Base-by-base conservation (phyloP, 2,797 vertebrate genomes). In the Pipistrellus pipistrellus region DNA sequence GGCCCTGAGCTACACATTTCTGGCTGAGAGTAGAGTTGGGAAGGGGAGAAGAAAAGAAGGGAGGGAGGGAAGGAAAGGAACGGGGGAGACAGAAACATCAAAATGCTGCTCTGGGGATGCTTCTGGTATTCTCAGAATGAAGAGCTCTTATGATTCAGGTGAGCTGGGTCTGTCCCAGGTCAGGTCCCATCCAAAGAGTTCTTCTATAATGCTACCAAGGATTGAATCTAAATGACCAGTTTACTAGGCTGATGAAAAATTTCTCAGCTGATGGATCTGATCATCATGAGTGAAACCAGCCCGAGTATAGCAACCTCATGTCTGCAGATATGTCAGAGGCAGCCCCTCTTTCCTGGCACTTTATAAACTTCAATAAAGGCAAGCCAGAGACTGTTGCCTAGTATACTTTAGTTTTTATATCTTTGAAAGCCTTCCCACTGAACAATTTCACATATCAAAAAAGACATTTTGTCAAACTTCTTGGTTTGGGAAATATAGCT, bases 401-500 rank as follows among this genome's bases (percentile, higher is more conserved):
- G 8, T 44, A 32, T 8, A 21, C 71, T 18, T 85, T 20, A 32
- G 20, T 57, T 86, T 64, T 72, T 62, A 11, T 41, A 13, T 66
- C 66, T 71, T 41, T 17, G 78, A 76, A 88, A 59, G 59, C 35
- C 38, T 73, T 88, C 59, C 53, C 17, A 66, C 21, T 91, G 64
- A 83, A 64, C 17, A 83, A 2, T 1, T 68, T 78, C 76, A 78
- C 69, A 86, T 86, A 83, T 64, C 71, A 57, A 78, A 82, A 69
- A 75, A 72, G 73, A 62, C 35, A 53, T 32, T 88, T 12, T 64
- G 35, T 76, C 35, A 57, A 44, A 66, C 88, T 81, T 41, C 32
- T 64, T 93, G 46, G 46, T 84, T 88, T 89, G 38, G 57, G 93
- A 95, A 87, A 86, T 35, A 59, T 0, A 76, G 59, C 66, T 66